Evolutionary conservation across 2,888 invertebrate genomes (phyloP).

Genomic region (Empis livida): DNA sequence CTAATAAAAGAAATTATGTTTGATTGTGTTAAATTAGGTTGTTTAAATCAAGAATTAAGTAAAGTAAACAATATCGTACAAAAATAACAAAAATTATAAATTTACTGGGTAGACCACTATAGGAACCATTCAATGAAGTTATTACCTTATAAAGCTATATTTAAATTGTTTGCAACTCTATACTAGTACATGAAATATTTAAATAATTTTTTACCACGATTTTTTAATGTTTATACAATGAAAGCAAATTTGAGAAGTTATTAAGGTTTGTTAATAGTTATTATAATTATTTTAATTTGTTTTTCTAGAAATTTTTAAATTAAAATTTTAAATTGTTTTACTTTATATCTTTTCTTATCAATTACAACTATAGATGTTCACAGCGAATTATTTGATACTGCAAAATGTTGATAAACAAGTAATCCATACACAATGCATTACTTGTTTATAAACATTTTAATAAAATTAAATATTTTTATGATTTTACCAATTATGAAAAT

Average conservation of each 20-base stretch:
- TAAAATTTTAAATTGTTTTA: no score
- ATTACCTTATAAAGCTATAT: no score
- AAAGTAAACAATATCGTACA: conserved; percentile 44
- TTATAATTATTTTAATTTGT: conserved; percentile 12
- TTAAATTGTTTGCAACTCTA: no score
- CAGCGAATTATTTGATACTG: conserved; percentile 53
- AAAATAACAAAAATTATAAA: conserved; percentile 48
- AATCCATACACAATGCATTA: conserved; percentile 52
- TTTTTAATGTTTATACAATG: conserved; percentile 78
- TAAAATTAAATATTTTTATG: conserved; percentile 48
- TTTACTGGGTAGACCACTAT: no score
- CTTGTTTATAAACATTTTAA: conserved; percentile 53
- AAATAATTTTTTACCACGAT: conserved; percentile 85
- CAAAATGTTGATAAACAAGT: no score
- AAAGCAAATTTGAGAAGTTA: conserved; percentile 29
- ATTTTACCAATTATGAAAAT: no score
- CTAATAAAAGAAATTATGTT: no score
- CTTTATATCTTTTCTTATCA: conserved; percentile 47
- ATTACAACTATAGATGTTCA: conserved; percentile 47
- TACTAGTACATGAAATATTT: no score
- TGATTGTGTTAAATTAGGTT: no score
- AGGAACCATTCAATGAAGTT: no score
- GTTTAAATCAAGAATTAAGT: no score
- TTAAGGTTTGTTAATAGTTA: conserved; percentile 21
- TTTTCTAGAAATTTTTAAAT: conserved; percentile 19